Evolutionary conservation across 2,797 vertebrate genomes (phyloP).

Genomic region (Pagetopsis macropterus): DNA sequence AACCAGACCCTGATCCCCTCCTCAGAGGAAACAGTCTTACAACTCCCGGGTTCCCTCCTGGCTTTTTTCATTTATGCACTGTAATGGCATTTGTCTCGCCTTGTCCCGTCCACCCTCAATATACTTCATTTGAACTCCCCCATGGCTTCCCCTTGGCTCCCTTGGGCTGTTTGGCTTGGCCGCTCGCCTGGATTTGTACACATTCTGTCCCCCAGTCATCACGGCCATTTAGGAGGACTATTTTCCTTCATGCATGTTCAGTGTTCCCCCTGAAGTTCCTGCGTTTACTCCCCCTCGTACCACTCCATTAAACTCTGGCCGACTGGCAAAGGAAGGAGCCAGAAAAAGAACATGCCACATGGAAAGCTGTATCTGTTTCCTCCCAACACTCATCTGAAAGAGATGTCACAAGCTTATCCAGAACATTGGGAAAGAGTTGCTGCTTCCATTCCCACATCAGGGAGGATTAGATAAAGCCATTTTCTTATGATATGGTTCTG

Average conservation of each 20-base stretch:
- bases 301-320: slow-evolving; percentile 62
- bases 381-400: slow-evolving; percentile 56
- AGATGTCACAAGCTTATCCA: slow-evolving; percentile 60
- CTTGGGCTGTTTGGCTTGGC: slow-evolving; percentile 71
- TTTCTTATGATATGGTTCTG: slow-evolving; percentile 32
- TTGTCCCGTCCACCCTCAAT: slow-evolving; percentile 39
- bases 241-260: slow-evolving; percentile 71
- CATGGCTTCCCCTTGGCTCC: slow-evolving; percentile 56
- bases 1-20: slow-evolving; percentile 49
- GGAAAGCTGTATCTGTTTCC: slow-evolving; percentile 69
- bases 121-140: slow-evolving; percentile 56
- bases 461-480: slow-evolving; percentile 25
- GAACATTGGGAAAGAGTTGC: slow-evolving; percentile 47
- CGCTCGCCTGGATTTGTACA: slow-evolving; percentile 49
- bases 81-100: slow-evolving; percentile 64
- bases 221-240: slow-evolving; percentile 61
- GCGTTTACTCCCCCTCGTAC: slow-evolving; percentile 48
- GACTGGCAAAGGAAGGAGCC: slow-evolving; percentile 46
- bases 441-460: slow-evolving; percentile 37
- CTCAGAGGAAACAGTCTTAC: slow-evolving; percentile 55
- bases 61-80: slow-evolving; percentile 57
- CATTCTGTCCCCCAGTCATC: slow-evolving; percentile 61
- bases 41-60: slow-evolving; percentile 49
- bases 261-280: slow-evolving; percentile 39
- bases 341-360: slow-evolving; percentile 65